phyloP scores from a whole-genome alignment of 1,140 invertebrate genomes.

The Trichonephila clavata region DNA sequence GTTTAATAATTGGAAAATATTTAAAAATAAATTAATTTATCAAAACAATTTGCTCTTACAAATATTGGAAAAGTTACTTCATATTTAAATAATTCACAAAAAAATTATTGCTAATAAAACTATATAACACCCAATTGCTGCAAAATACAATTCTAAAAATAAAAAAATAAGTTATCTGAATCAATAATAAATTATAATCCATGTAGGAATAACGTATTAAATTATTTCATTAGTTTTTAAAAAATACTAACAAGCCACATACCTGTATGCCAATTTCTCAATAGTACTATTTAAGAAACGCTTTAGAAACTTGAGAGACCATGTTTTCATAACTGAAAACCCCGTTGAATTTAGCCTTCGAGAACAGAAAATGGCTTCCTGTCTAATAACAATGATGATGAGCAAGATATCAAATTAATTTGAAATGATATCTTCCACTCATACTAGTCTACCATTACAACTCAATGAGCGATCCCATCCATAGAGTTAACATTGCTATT shows the following conservation, averaged over 20 bases:
- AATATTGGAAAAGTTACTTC: not conserved
- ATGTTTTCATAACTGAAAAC: constrained; percentile 77
- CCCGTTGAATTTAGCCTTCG: constrained; percentile 75
- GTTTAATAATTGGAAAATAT: too few species aligned
- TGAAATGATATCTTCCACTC: constrained; percentile 28
- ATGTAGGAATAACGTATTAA: not conserved
- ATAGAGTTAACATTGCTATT: constrained; percentile 77
- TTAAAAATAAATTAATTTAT: too few species aligned
- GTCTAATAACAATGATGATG: constrained; percentile 59
- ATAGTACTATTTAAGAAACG: constrained; percentile 29
- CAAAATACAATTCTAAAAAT: not conserved
- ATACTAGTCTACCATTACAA: constrained; percentile 27
- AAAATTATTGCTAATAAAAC: not conserved
- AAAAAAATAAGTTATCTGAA: not conserved
- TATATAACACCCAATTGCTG: too few species aligned
- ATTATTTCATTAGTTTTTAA: not conserved
- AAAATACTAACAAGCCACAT: constrained; percentile 34
- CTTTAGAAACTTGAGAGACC: constrained; percentile 67
- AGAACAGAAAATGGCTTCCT: constrained; percentile 74
- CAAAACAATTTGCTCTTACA: too few species aligned
- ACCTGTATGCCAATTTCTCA: not conserved
- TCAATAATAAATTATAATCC: not conserved
- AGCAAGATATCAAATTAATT: constrained; percentile 55
- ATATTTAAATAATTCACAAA: not conserved
- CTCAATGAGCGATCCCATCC: constrained; percentile 62